These are phyloP conservation scores for Oceanodroma leucorhoa DNA, from an alignment of 2,797 vertebrate species.

Conservation along the genomic window DNA sequence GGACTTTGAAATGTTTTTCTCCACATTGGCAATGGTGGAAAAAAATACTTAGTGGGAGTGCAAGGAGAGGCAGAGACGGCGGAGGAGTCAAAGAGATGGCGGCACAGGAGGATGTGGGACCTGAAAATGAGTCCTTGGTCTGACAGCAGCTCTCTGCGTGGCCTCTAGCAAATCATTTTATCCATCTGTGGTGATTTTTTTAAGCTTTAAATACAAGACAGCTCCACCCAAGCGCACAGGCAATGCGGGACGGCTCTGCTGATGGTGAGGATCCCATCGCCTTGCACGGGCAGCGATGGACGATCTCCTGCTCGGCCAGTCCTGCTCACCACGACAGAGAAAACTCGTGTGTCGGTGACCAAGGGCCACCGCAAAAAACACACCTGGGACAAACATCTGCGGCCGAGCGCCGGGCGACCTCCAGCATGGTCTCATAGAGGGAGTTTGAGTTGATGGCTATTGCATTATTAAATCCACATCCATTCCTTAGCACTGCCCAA, in stretches of 20 bases:
- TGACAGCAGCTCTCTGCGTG: neutral
- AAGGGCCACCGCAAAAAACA: neutral
- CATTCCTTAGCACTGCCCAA: neutral
- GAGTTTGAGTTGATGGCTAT: neutral
- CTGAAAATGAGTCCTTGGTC: neutral
- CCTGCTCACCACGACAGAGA: neutral
- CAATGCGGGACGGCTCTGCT: neutral
- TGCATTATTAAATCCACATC: neutral
- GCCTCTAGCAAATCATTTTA: neutral
- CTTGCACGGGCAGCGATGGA: rapidly evolving
- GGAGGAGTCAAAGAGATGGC: neutral
- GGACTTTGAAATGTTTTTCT: neutral
- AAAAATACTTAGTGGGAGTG: neutral
- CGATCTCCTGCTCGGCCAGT: neutral
- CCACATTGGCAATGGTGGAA: neutral
- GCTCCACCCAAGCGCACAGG: neutral
- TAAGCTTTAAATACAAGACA: neutral
- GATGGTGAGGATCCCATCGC: neutral
- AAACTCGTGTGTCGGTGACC: rapidly evolving
- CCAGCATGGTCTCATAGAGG: neutral
- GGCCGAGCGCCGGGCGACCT: rapidly evolving
- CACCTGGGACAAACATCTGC: rapidly evolving
- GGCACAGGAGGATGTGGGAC: neutral
- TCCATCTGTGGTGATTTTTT: neutral
- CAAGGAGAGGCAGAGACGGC: neutral